These are phyloP conservation scores for Carlito syrichta DNA, from an alignment of 2,113 vertebrate species.

Conservation along the genomic window DNA sequence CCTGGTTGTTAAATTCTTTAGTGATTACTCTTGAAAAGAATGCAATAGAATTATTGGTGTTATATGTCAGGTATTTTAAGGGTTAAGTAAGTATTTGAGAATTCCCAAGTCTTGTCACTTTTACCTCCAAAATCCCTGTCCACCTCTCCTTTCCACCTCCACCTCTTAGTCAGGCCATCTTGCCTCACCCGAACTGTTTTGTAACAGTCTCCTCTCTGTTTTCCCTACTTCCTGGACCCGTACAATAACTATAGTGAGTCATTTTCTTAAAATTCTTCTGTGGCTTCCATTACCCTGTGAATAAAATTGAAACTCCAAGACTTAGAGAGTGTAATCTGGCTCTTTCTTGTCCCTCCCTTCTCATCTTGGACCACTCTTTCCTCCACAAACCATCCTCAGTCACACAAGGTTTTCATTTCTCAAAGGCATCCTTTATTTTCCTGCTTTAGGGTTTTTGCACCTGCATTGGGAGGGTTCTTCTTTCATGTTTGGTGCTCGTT, in stretches of 20 bases:
- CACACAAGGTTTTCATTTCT: background rate
- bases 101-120: background rate
- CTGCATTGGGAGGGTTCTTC: background rate
- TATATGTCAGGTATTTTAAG: background rate
- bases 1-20: background rate
- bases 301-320: background rate
- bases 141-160: background rate
- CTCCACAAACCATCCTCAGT: accelerated
- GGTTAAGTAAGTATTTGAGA: background rate
- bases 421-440: background rate
- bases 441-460: background rate
- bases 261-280: background rate
- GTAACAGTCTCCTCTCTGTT: background rate
- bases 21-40: background rate
- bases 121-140: background rate
- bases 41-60: background rate
- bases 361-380: background rate
- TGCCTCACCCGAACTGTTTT: background rate
- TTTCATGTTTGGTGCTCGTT: background rate
- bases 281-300: background rate
- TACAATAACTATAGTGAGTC: background rate
- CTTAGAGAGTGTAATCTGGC: background rate
- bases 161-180: too few species aligned
- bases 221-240: background rate
- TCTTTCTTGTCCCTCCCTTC: background rate